Evolutionary conservation across 2,797 vertebrate species (phyloP), one percentile per base, ranked within the genome.

Genomic region (Sebastes melanostomus): DNA sequence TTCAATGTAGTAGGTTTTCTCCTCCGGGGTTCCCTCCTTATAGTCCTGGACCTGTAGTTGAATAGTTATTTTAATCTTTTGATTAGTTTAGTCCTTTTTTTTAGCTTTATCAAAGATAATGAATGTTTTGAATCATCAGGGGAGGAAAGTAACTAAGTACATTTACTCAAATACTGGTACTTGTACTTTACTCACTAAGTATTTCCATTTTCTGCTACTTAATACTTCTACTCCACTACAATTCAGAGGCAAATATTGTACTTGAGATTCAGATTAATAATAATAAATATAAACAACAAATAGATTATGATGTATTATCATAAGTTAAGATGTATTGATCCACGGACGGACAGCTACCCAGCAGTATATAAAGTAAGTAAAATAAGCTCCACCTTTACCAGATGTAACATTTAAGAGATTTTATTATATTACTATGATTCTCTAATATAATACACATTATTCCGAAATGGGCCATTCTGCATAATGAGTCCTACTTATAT

Each of bases 1-100:
- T 90, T 99, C 98, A 93, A 97, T 98, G 90, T 98, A 99, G 88
- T 96, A 99, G 0, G 97, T 97, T 94, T 99, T 99, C 93, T 99
- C 98, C 77, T 98, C 98, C 1, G 98, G 98, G 1, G 98, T 99
- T 78, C 98, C 98, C 89, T 99, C 98, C 92, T 96, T 99, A 89
- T 99, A 99, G 92, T 99, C 98, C 78, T 99, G 98, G 71, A 98
- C 96, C 98, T 99, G 92, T 12, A 68, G 30, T 65, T 54, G 3
- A 75, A 81, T 30, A 11, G 27, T 38, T 66, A 36, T 82, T 24
- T 62, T 5, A 5, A 52, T 11, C 32, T 3, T 34, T 34, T 11
- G 32, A 34, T 34, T 34, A 34, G 0, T 34, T 10, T 27, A 27
- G 27, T 27, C 27, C 27, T 27, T 27, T 27, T 27, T 27, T 27